Evolutionary conservation across 2,113 vertebrate genomes (phyloP).

Genomic region (Tachysurus vachellii): DNA sequence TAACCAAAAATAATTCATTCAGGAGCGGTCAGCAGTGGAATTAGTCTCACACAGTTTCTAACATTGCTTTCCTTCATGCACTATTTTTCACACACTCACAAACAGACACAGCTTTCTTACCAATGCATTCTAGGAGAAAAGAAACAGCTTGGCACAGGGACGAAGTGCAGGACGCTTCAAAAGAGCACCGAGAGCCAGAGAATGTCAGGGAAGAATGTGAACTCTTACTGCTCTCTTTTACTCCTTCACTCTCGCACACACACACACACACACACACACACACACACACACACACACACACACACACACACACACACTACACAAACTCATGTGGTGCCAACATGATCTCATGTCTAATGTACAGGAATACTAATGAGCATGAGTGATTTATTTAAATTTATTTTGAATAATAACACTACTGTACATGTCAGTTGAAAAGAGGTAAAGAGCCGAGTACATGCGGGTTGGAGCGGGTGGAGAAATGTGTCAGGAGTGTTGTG

Average conservation of each 20-base stretch:
- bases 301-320: neutral
- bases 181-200: conserved; percentile 50
- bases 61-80: neutral
- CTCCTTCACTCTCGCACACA: conserved; percentile 10
- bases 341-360: neutral
- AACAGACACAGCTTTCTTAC: conserved; percentile 7
- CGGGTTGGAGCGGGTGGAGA: no score
- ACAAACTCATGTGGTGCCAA: neutral
- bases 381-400: neutral
- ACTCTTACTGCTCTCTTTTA: conserved; percentile 59
- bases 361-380: neutral
- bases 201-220: conserved; percentile 58
- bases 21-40: neutral
- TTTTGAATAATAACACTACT: neutral
- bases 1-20: neutral
- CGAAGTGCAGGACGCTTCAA: conserved; percentile 45
- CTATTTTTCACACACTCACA: conserved; percentile 7
- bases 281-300: neutral
- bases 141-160: conserved; percentile 48
- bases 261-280: neutral
- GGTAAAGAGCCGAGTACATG: no score
- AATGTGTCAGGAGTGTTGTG: no score
- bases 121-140: conserved; percentile 46
- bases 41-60: neutral
- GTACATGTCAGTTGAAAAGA: no score